Percentiles rank a stretch among this genome's conserved stretches.
phyloP scores from a whole-genome alignment of 1,140 invertebrate species.

The Mizuhopecten yessoensis region DNA sequence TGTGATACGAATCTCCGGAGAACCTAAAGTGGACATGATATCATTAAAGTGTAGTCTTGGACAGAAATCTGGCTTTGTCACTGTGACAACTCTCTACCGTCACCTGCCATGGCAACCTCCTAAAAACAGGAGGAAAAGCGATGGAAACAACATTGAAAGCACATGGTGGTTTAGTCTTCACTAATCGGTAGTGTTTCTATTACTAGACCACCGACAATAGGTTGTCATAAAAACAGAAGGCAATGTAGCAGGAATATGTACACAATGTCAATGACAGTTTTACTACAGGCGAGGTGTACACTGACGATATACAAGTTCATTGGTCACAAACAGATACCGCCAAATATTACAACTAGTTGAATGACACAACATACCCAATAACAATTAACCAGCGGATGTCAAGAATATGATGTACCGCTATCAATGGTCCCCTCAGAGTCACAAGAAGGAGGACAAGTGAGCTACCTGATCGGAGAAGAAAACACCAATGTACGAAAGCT shows the following conservation, averaged over 20 bases:
- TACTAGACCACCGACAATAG: background rate
- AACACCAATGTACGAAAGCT: too few species aligned
- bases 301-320: background rate
- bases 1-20: constrained; percentile 69
- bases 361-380: background rate
- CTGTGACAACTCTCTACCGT: background rate
- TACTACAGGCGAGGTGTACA: background rate
- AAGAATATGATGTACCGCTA: background rate
- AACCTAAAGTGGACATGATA: constrained; percentile 62
- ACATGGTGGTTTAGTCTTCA: background rate
- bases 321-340: background rate
- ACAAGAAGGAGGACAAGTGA: background rate
- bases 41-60: background rate
- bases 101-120: background rate
- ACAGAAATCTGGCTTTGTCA: background rate
- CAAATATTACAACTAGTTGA: background rate
- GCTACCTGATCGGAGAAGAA: too few species aligned
- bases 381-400: background rate
- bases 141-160: constrained; percentile 32
- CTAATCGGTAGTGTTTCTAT: background rate
- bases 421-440: background rate
- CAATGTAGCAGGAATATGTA: background rate
- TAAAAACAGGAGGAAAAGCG: background rate
- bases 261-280: background rate
- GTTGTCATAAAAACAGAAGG: background rate